These are phyloP conservation scores for Naso thynnoides DNA, from an alignment of 2,797 vertebrate species.

Conservation along the genomic window DNA sequence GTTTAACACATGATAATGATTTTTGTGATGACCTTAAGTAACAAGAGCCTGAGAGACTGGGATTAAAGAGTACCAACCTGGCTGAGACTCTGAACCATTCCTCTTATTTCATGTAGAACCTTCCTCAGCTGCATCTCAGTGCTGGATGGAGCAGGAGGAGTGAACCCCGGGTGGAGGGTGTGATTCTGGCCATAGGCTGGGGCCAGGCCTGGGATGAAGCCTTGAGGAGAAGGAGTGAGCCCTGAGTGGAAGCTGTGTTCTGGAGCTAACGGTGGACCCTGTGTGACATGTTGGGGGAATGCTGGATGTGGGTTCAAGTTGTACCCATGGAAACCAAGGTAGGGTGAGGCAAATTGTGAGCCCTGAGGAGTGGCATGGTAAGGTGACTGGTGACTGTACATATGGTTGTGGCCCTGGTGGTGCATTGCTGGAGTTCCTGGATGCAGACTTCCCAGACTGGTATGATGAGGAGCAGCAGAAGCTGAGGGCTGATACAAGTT, in stretches of 20 bases:
- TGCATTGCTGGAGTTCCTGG: conserved; percentile 43
- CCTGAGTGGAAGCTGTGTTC: conserved; percentile 40
- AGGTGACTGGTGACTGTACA: conserved; percentile 32
- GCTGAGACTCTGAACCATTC: conserved; percentile 90
- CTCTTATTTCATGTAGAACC: conserved; percentile 94
- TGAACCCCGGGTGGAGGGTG: conserved; percentile 22
- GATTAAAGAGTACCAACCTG: conserved; percentile 80
- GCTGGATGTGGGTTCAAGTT: conserved; percentile 35
- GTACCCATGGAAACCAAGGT: conserved; percentile 49
- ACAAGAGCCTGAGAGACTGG: not conserved
- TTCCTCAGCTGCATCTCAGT: conserved; percentile 94
- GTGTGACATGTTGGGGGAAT: not conserved
- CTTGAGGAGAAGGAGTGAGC: conserved; percentile 17
- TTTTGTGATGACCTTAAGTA: not conserved
- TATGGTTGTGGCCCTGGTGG: conserved; percentile 38
- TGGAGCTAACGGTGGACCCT: conserved; percentile 6
- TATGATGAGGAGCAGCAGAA: conserved; percentile 25
- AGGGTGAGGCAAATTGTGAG: conserved; percentile 43
- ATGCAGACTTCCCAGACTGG: conserved; percentile 27
- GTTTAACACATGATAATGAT: no score
- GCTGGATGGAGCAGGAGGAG: conserved; percentile 77
- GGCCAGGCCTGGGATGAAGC: conserved; percentile 30
- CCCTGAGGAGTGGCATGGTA: conserved; percentile 31
- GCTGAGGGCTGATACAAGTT: conserved; percentile 41
- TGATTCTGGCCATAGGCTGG: conserved; percentile 5